Evolutionary conservation across 2,797 vertebrate species (phyloP).

Genomic region (Argyrosomus regius): DNA sequence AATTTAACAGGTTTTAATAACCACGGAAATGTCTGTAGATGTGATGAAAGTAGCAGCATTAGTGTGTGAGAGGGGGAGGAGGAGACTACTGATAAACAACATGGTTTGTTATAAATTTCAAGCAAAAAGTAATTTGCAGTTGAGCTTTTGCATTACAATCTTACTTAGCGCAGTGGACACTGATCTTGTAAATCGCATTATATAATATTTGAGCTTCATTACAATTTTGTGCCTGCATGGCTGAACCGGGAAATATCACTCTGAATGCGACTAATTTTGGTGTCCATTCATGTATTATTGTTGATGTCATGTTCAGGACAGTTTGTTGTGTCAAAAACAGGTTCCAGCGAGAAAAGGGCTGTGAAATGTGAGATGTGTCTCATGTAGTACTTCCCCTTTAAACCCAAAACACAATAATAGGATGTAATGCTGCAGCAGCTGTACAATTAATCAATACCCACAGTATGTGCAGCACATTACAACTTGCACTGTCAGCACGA

Average conservation of each 20-base stretch:
- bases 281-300: neutral
- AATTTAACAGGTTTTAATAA: conserved; percentile 65
- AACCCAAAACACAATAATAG: neutral
- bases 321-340: neutral
- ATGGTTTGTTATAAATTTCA: conserved; percentile 3
- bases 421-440: conserved; percentile 30
- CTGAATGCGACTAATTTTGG: neutral
- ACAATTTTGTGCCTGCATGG: neutral
- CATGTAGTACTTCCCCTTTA: neutral
- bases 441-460: conserved; percentile 39
- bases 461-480: conserved; percentile 9
- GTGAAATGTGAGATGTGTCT: neutral
- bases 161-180: neutral
- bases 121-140: conserved; percentile 14
- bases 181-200: neutral
- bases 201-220: neutral
- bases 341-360: neutral
- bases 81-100: conserved; percentile 13
- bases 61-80: neutral
- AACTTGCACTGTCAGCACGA: conserved; percentile 47
- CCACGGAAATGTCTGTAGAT: conserved; percentile 41
- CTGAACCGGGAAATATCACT: neutral
- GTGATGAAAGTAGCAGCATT: conserved; percentile 18
- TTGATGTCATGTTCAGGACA: neutral
- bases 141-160: neutral